Percentiles rank a stretch among this genome's conserved stretches.
phyloP scores from a whole-genome alignment of 2,797 vertebrate genomes.

The Cossypha polioptera region DNA sequence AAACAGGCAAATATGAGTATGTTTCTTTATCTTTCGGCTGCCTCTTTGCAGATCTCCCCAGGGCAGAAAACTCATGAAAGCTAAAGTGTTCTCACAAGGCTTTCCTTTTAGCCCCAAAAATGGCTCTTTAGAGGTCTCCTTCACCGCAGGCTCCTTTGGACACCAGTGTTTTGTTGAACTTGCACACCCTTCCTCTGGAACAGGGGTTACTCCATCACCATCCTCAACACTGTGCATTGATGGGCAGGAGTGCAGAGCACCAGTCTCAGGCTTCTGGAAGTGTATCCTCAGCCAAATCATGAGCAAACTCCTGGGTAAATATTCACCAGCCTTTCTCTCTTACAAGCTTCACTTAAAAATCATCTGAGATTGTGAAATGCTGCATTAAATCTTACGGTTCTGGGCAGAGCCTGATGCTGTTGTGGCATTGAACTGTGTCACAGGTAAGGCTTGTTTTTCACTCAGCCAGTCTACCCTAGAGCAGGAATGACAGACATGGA shows the following conservation, averaged over 20 bases:
- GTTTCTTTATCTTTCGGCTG: slow-evolving; percentile 13
- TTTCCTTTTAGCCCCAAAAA: slow-evolving; percentile 39
- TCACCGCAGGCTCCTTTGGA: slow-evolving; percentile 9
- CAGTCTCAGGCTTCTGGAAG: not conserved
- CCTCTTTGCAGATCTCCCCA: not conserved
- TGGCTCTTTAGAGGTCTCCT: slow-evolving; percentile 23
- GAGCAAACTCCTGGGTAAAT: not conserved
- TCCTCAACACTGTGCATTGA: slow-evolving; percentile 13
- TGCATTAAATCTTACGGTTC: not conserved
- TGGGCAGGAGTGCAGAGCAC: not conserved
- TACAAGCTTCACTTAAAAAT: not conserved
- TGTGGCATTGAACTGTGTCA: not conserved
- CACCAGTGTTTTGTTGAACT: slow-evolving; percentile 41
- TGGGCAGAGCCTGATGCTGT: rapidly evolving
- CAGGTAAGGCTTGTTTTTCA: not conserved
- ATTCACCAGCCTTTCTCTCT: not conserved
- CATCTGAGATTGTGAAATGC: not conserved
- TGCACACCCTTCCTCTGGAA: slow-evolving; percentile 17
- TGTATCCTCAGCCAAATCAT: not conserved
- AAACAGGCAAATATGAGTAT: slow-evolving; percentile 21
- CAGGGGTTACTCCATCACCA: not conserved
- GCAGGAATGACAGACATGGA: not conserved
- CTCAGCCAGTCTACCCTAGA: not conserved
- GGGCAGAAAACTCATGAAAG: slow-evolving; percentile 35
- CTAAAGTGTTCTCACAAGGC: slow-evolving; percentile 47